A percentile compares a stretch with the other conserved stretches of the same genome.
These are phyloP conservation scores for Drosophila obscura DNA, from an alignment of 1,140 invertebrate genomes.

Conservation along the genomic window DNA sequence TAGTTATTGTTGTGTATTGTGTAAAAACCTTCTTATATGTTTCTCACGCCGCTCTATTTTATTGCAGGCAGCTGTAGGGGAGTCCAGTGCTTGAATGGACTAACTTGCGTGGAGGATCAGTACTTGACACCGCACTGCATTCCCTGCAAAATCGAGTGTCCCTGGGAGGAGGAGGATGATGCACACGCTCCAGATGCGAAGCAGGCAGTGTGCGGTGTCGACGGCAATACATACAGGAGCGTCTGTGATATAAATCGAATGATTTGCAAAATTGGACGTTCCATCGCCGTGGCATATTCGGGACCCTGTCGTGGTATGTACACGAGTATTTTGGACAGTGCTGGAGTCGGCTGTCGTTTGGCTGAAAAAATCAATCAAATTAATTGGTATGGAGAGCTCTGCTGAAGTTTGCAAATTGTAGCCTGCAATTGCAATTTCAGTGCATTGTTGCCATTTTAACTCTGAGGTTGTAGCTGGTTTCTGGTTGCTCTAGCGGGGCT, in stretches of 20 bases:
- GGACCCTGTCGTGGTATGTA: constrained; percentile 92
- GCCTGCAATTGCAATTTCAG: constrained; percentile 27
- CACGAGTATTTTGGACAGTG: constrained; percentile 14
- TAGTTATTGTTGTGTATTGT: not conserved
- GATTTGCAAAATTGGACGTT: constrained; percentile 91
- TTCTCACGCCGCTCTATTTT: constrained; percentile 38
- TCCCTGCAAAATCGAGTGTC: constrained; percentile 89
- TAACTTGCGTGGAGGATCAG: constrained; percentile 93
- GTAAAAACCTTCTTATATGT: constrained; percentile 2
- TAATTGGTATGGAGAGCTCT: constrained; percentile 63
- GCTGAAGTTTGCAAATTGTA: constrained; percentile 53
- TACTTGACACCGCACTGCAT: constrained; percentile 93
- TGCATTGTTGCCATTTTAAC: constrained; percentile 14
- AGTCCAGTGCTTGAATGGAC: constrained; percentile 91
- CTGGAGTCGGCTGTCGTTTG: constrained; percentile 24
- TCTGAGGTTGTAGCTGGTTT: constrained; percentile 18
- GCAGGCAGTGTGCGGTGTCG: constrained; percentile 92
- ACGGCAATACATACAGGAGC: constrained; percentile 94
- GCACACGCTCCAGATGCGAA: constrained; percentile 70
- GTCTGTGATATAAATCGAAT: constrained; percentile 93
- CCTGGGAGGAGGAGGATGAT: constrained; percentile 62
- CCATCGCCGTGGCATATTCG: constrained; percentile 93
- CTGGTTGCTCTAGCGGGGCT: constrained; percentile 35
- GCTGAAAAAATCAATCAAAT: constrained; percentile 62
- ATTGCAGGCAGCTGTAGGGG: constrained; percentile 89